Evolutionary conservation across 2,888 invertebrate genomes (phyloP).

Genomic region (Elaeidobius kamerunicus): DNA sequence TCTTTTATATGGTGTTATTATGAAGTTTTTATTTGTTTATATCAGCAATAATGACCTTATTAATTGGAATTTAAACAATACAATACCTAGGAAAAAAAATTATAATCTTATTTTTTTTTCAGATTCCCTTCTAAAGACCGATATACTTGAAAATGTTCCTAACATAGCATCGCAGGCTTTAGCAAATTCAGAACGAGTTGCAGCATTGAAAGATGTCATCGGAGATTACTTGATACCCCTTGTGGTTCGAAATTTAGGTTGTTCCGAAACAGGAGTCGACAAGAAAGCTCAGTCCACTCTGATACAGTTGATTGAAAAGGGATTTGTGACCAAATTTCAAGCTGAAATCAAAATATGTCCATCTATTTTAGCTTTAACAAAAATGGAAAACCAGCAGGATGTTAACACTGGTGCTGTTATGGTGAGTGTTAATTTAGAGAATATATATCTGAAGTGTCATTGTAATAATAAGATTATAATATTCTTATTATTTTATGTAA

Average conservation of each 20-base stretch:
- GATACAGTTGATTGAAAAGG: slow-evolving; percentile 62
- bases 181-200: slow-evolving; percentile 50
- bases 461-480: no score
- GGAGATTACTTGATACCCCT: slow-evolving; percentile 60
- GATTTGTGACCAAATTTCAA: slow-evolving; percentile 57
- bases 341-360: slow-evolving; percentile 65
- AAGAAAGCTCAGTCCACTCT: slow-evolving; percentile 63
- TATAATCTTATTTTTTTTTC: slow-evolving; percentile 38
- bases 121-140: slow-evolving; percentile 61
- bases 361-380: slow-evolving; percentile 57
- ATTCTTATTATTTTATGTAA: no score
- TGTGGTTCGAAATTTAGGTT: slow-evolving; percentile 60
- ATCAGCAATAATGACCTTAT: not conserved
- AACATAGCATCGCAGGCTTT: slow-evolving; percentile 61
- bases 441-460: no score
- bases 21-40: not conserved
- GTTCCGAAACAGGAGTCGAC: slow-evolving; percentile 61
- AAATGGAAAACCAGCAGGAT: slow-evolving; percentile 53
- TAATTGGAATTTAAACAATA: not conserved
- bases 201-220: slow-evolving; percentile 53
- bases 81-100: not conserved
- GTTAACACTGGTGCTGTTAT: slow-evolving; percentile 55
- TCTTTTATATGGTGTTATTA: not conserved
- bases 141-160: slow-evolving; percentile 65
- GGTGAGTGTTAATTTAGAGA: no score